phyloP scores from a whole-genome alignment of 2,113 vertebrate species.

The Xiphophorus couchianus region DNA sequence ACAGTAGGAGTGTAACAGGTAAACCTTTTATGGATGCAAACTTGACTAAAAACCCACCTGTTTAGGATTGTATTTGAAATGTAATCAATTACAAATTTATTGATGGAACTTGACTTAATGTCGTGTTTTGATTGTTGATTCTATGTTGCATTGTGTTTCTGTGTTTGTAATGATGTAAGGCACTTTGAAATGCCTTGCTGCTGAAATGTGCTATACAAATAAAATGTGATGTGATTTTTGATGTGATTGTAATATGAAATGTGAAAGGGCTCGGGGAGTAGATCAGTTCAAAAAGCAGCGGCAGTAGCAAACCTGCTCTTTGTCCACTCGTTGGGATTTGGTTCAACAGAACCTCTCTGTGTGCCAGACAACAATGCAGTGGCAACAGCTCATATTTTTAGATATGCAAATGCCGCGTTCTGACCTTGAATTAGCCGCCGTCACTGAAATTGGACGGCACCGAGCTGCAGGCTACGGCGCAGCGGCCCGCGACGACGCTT shows the following conservation, averaged over 20 bases:
- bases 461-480: slow-evolving; percentile 57
- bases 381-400: slow-evolving; percentile 63
- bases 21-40: too few relatives aligned
- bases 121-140: too few relatives aligned
- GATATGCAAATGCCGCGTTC: slow-evolving; percentile 66
- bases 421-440: slow-evolving; percentile 72
- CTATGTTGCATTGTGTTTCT: too few relatives aligned
- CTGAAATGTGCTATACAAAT: too few relatives aligned
- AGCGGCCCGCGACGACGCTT: slow-evolving; percentile 62
- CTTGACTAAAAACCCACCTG: too few relatives aligned
- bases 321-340: slow-evolving; percentile 42
- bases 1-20: too few relatives aligned
- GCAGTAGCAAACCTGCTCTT: slow-evolving; percentile 23
- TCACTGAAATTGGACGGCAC: slow-evolving; percentile 64
- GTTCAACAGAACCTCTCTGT: slow-evolving; percentile 30
- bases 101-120: too few relatives aligned
- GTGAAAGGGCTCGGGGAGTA: background rate
- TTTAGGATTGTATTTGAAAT: too few relatives aligned
- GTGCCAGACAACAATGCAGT: slow-evolving; percentile 28
- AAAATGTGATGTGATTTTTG: background rate
- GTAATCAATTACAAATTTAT: too few relatives aligned
- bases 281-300: slow-evolving; percentile 7
- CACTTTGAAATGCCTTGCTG: too few relatives aligned
- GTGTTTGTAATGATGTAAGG: too few relatives aligned
- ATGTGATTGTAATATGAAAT: background rate